Conservation (phyloP, 2,113 vertebrate species). For the Himantopus leucocephalus region DNA sequence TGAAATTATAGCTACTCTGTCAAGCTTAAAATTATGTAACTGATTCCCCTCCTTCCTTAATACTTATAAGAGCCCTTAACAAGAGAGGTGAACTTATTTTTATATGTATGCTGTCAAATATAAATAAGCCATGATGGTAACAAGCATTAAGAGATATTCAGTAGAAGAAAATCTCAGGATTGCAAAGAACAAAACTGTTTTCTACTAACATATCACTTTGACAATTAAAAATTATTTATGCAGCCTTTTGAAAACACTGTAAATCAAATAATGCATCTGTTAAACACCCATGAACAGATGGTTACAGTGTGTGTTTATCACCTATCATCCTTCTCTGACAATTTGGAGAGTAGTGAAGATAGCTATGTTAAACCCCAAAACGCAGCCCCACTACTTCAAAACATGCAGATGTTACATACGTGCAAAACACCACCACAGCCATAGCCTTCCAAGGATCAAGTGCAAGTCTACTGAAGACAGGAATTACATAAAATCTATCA, state of each 20-base stretch:
- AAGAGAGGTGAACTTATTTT: neutral
- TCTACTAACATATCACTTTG: neutral
- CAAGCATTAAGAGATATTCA: neutral
- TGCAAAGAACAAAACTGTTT: neutral
- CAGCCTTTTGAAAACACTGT: neutral
- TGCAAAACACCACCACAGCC: neutral
- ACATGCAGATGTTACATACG: neutral
- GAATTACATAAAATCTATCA: neutral
- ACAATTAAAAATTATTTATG: neutral
- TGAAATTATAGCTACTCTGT: slow-evolving; percentile 58
- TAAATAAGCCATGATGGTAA: neutral
- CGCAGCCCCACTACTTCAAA: neutral
- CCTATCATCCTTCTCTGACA: neutral
- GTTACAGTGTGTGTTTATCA: neutral
- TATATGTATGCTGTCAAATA: neutral
- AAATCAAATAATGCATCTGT: neutral
- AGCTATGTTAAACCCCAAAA: neutral
- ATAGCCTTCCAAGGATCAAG: neutral
- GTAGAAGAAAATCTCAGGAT: neutral
- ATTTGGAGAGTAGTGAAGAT: neutral
- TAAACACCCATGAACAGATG: neutral
- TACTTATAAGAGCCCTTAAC: neutral
- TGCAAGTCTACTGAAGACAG: neutral
- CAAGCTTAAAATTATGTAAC: slow-evolving; percentile 47
- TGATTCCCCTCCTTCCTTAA: neutral